Base-by-base conservation (phyloP, 2,888 invertebrate genomes). In the Choristoneura rosaceana region DNA sequence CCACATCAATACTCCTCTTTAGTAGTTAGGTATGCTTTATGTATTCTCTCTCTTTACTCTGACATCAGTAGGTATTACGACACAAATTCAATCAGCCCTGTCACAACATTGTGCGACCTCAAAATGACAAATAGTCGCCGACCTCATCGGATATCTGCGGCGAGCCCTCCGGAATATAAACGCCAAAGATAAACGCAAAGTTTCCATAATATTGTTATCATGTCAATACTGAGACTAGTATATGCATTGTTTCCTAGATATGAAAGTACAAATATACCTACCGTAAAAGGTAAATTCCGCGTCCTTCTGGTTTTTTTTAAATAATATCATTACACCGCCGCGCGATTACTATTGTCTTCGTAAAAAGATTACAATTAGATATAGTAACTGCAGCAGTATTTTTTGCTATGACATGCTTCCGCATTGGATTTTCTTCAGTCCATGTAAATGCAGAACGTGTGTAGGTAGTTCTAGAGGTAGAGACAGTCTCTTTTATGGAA, bases 141-240 rank as follows among this genome's bases (percentile, higher is more conserved):
- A 50, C 45, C 50, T 15, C 61, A 52, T 47, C 61, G 41, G 25
- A 66, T 9, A 25, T 34, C 59, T 60, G 61, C 25, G 71, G 45
- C 67, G 47, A 66, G 70, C 66, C 73, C 70, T 70, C 61, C 58
- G 64, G 33, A 41, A 67, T 61, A 68, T 58, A 68, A 71, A 63
- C 25, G 50, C n/a, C n/a, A n/a, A n/a, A n/a, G n/a, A n/a, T n/a
- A n/a, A n/a, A n/a, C n/a, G 45, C 38, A 17, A 65, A 67, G 41
- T 71, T 68, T 67, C 68, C 50, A 68, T 50, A 34, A 38, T 33
- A 47, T 10, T 64, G 33, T 64, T 34, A 59, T 59, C 59, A 34
- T 34, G 12, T 45, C 43, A 43, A 43, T 10, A 41, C 43, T 43
- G 10, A 25, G 25, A 15, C 50, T 50, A 17, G 1, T 50, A 50